A percentile compares a stretch with the other conserved stretches of the same genome.
Evolutionary conservation across 2,113 vertebrate genomes (phyloP).

Genomic region (Hypocryptadius cinnamomeus): DNA sequence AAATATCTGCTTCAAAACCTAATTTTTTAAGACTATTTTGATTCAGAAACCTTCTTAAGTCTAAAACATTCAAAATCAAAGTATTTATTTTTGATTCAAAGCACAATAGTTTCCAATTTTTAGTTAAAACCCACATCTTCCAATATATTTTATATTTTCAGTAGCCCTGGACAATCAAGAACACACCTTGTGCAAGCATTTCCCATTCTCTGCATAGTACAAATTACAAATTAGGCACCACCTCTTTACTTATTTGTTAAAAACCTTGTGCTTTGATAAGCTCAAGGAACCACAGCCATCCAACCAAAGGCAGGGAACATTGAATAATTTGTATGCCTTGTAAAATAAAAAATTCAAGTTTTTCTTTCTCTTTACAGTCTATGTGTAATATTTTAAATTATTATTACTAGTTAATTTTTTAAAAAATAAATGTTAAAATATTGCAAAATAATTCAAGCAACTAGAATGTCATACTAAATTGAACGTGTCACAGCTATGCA

Average conservation of each 20-base stretch:
- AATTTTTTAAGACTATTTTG: neutral
- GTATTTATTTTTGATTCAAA: neutral
- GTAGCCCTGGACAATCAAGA: neutral
- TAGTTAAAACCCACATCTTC: neutral
- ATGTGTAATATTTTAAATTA: neutral
- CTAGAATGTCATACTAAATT: neutral
- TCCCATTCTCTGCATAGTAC: neutral
- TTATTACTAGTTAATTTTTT: neutral
- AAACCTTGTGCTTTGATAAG: neutral
- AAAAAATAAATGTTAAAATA: neutral
- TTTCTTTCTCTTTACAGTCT: neutral
- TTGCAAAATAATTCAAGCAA: neutral
- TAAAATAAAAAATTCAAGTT: neutral
- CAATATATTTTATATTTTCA: neutral
- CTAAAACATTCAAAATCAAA: neutral
- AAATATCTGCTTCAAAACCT: neutral
- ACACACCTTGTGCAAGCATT: neutral
- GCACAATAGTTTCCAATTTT: neutral
- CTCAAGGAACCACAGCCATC: neutral
- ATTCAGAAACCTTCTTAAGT: neutral
- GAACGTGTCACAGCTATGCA: neutral
- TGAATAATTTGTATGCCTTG: neutral
- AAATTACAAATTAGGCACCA: neutral
- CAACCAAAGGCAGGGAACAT: neutral
- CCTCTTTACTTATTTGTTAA: neutral